Percentiles rank a stretch among this genome's conserved stretches.
phyloP scores from a whole-genome alignment of 2,888 invertebrate species.

The Leptopilina drosophilae region DNA sequence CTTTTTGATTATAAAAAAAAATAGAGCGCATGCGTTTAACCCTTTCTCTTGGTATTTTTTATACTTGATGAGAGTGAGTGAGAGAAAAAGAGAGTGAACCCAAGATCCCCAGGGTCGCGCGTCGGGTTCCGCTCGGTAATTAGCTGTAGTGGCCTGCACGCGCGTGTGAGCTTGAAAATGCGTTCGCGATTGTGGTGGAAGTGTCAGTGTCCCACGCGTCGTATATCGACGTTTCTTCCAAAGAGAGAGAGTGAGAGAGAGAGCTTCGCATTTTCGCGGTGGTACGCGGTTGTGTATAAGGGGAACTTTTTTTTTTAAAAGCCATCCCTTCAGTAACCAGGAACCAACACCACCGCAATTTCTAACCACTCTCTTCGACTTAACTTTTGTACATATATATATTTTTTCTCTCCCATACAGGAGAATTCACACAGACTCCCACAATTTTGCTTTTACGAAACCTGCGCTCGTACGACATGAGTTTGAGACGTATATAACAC shows the following conservation, averaged over 20 bases:
- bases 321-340: slow-evolving; percentile 44
- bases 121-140: slow-evolving; percentile 61
- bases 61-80: slow-evolving; percentile 33
- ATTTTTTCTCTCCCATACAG: neutral
- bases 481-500: too few relatives aligned
- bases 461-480: too few relatives aligned
- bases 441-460: neutral
- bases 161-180: slow-evolving; percentile 72
- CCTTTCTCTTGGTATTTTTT: slow-evolving; percentile 39
- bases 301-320: slow-evolving; percentile 56
- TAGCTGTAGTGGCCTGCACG: slow-evolving; percentile 69
- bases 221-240: slow-evolving; percentile 69
- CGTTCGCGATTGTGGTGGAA: slow-evolving; percentile 66
- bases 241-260: neutral
- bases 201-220: slow-evolving; percentile 64
- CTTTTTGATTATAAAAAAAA: slow-evolving; percentile 8
- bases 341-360: slow-evolving; percentile 40
- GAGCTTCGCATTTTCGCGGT: slow-evolving; percentile 37
- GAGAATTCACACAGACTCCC: neutral
- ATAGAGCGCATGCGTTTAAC: slow-evolving; percentile 38
- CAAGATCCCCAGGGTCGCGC: slow-evolving; percentile 55
- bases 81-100: slow-evolving; percentile 37
- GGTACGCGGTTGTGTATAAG: slow-evolving; percentile 33
- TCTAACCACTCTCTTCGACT: slow-evolving; percentile 29
- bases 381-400: neutral